Base-by-base conservation (phyloP, 2,888 invertebrate species). In the Microchrysa polita region DNA sequence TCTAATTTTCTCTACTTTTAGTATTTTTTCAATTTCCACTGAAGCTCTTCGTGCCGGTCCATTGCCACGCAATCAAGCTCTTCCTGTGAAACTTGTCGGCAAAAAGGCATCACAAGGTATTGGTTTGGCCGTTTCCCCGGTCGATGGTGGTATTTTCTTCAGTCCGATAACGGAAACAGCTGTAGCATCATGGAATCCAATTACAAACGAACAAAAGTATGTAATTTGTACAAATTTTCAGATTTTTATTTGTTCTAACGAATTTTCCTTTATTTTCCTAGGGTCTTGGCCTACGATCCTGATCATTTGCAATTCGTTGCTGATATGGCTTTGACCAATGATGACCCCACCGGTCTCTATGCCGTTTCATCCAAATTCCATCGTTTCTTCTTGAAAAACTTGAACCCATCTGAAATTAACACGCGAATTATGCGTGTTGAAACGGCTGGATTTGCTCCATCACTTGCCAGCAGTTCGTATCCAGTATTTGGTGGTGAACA, bases 81-180 rank as follows among this genome's bases (percentile, higher is more conserved):
- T 94, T 69, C 93, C 93, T 0, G 91, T 94, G 0, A 89, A 90
- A 76, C 85, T 94, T 60, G 92, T 93, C 14, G 94, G 94, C 0
- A 91, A 90, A 80, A 94, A 95, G 83, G 93, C 94, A 0, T 94
- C 94, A 0, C 94, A 94, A 82, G 94, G 94, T 4, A 87, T 94
- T 7, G 92, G 92, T 0, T 80, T 94, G 20, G 88, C 91, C 0
- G 88, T 93, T 0, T 91, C 93, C 77, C 90, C 90, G 0, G 85
- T 87, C 0, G 93, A 93, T 78, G 91, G 93, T 75, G 90, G 91
- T 48, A 87, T 95, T 73, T 87, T 91, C 77, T 94, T 94, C 83
- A 90, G 93, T 76, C 94, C 94, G 0, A 84, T 94, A 63, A 88
- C 90, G 0, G 94, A 95, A 84, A 93, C 93, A 0, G 93, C 94